These are phyloP conservation scores for Xiphophorus birchmanni DNA, from an alignment of 2,797 vertebrate genomes.

Conservation along the genomic window DNA sequence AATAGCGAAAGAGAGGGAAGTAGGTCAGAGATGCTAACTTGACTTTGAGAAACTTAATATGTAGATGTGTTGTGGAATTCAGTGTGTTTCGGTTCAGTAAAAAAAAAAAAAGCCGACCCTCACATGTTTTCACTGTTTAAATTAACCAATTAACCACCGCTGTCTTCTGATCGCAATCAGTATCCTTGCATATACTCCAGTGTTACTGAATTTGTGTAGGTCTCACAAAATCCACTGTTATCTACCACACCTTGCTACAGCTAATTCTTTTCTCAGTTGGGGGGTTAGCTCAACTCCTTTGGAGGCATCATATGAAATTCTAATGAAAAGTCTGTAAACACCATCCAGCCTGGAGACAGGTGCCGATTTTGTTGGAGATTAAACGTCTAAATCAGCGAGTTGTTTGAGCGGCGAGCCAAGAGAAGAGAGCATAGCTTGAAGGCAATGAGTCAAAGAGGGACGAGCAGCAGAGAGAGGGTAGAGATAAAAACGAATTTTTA, in stretches of 20 bases:
- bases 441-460: constrained; percentile 58
- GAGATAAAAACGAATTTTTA: constrained; percentile 35
- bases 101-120: too few species aligned
- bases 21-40: too few species aligned
- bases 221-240: background rate
- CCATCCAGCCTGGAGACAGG: constrained; percentile 56
- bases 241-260: constrained; percentile 1
- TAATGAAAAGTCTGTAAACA: constrained; percentile 41
- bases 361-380: constrained; percentile 64
- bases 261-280: constrained; percentile 32
- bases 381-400: constrained; percentile 74
- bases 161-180: too few species aligned
- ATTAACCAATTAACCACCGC: too few species aligned
- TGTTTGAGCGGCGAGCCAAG: constrained; percentile 65
- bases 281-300: constrained; percentile 25
- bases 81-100: too few species aligned
- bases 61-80: too few species aligned
- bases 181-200: background rate
- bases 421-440: constrained; percentile 46
- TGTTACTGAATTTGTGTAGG: background rate
- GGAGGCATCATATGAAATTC: constrained; percentile 36
- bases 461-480: constrained; percentile 24
- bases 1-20: too few species aligned
- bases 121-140: too few species aligned
- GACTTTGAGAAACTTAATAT: too few species aligned